Evolutionary conservation across 2,113 vertebrate genomes (phyloP).

Genomic region (Dolichotis patagonum): DNA sequence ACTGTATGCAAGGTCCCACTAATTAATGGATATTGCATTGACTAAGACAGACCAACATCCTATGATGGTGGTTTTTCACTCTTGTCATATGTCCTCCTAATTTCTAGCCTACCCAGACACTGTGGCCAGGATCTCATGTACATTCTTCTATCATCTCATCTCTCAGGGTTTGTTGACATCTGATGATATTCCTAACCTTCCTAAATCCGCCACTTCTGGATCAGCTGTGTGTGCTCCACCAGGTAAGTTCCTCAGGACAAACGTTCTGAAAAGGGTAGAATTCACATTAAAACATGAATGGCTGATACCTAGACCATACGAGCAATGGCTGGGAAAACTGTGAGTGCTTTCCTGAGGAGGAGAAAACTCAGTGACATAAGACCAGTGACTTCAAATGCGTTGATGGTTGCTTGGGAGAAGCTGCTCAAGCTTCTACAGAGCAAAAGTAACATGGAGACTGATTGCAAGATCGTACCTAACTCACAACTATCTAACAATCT

Average conservation of each 20-base stretch:
- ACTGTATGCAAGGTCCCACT: background rate
- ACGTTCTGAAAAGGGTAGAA: background rate
- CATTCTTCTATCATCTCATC: background rate
- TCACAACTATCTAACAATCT: background rate
- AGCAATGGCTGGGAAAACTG: background rate
- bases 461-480: background rate
- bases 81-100: background rate
- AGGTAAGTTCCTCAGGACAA: background rate
- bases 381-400: background rate
- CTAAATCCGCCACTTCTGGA: background rate
- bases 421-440: background rate
- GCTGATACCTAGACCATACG: background rate
- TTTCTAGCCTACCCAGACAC: background rate
- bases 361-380: background rate
- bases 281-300: background rate
- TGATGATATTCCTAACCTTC: background rate
- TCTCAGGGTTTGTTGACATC: background rate
- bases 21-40: background rate
- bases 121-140: no score
- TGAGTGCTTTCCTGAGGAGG: background rate
- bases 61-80: background rate
- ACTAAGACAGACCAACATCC: background rate
- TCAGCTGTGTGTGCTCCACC: background rate
- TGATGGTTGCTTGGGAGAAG: background rate
- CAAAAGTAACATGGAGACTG: background rate